Conservation (phyloP, 2,797 vertebrate species). For the Mionectes olivaceus region DNA sequence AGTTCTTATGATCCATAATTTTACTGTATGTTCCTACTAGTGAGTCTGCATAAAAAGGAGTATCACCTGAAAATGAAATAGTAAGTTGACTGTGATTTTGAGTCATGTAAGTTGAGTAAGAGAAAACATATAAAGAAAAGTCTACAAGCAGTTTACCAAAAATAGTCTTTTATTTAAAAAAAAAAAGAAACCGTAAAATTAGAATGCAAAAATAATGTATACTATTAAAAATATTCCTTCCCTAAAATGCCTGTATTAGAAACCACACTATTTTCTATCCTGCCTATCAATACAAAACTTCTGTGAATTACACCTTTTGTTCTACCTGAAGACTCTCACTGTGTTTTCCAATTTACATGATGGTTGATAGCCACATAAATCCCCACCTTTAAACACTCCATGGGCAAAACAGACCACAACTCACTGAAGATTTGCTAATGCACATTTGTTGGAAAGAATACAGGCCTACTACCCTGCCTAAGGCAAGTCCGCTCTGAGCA, state of each 20-base stretch:
- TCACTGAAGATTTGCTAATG: not conserved
- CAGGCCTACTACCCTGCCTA: not conserved
- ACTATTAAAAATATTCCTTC: not conserved
- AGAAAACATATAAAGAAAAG: not conserved
- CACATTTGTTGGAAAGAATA: not conserved
- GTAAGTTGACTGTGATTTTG: not conserved
- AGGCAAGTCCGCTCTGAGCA: not conserved
- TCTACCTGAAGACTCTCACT: not conserved
- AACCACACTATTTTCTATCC: not conserved
- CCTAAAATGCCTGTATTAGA: not conserved
- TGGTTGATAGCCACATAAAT: not conserved
- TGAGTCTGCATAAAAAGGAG: slow-evolving; percentile 98
- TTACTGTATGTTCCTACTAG: slow-evolving; percentile 98
- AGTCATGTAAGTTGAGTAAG: not conserved
- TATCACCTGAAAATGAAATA: slow-evolving; percentile 85
- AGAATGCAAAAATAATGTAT: not conserved
- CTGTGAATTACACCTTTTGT: not conserved
- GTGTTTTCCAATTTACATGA: not conserved
- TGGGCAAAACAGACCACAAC: not conserved
- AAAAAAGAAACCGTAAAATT: not conserved
- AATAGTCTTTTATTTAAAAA: not conserved
- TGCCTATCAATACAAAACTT: not conserved
- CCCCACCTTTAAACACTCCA: not conserved
- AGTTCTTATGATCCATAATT: slow-evolving; percentile 99
- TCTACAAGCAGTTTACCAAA: not conserved